Conservation (phyloP, 2,797 vertebrate genomes). For the Leuciscus waleckii region DNA sequence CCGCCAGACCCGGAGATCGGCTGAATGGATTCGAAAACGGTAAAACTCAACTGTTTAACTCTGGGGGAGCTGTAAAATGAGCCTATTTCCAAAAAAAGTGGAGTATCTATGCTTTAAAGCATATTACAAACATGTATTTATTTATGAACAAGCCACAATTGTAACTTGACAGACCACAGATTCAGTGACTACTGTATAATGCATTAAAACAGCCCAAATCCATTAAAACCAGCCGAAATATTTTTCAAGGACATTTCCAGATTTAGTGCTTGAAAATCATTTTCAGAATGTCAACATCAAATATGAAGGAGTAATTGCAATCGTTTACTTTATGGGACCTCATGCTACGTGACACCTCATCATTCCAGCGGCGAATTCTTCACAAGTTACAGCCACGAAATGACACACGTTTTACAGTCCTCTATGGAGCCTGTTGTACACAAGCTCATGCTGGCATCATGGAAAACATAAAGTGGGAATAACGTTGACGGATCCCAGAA, state of each 20-base stretch:
- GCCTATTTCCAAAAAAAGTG: too few species aligned
- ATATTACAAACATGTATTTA: not conserved
- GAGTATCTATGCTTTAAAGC: not conserved
- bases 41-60: too few species aligned
- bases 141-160: conserved; percentile 17
- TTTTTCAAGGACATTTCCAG: not conserved
- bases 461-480: conserved; percentile 37
- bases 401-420: conserved; percentile 27
- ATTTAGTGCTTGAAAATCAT: conserved; percentile 17
- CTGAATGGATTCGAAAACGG: too few species aligned
- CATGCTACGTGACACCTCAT: conserved; percentile 26
- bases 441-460: conserved; percentile 28
- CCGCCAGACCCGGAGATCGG: too few species aligned
- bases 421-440: conserved; percentile 22
- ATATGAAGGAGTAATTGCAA: conserved; percentile 18
- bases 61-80: too few species aligned
- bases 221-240: not conserved
- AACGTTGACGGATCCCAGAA: conserved; percentile 39
- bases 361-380: conserved; percentile 32
- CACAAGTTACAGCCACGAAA: conserved; percentile 20
- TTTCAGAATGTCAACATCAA: conserved; percentile 16
- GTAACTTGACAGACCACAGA: conserved; percentile 18
- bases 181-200: not conserved
- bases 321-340: conserved; percentile 32
- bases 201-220: not conserved